Conservation (phyloP, 2,888 invertebrate species). For the Apamea monoglypha region DNA sequence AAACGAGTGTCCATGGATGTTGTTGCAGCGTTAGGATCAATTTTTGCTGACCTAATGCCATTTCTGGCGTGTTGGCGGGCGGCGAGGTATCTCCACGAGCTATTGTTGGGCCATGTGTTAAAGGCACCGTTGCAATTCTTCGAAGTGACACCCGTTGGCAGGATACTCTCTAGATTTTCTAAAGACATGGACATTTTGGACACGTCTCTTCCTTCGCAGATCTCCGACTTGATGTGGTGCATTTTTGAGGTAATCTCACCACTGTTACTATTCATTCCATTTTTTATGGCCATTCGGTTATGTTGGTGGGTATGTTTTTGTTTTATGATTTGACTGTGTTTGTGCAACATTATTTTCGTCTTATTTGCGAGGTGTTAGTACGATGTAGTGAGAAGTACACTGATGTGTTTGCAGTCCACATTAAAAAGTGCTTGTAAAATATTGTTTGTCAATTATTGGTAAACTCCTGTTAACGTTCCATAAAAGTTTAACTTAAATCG, state of each 20-base stretch:
- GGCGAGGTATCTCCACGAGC: conserved; percentile 91
- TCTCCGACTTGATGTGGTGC: conserved; percentile 93
- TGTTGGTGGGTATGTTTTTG: conserved; percentile 52
- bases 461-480: background rate
- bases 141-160: conserved; percentile 94
- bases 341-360: conserved; percentile 43
- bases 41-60: conserved; percentile 92
- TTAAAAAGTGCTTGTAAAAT: background rate
- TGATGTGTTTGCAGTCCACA: background rate
- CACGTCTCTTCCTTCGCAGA: conserved; percentile 92
- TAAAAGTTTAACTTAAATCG: background rate
- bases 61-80: conserved; percentile 93
- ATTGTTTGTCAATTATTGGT: background rate
- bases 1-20: conserved; percentile 75
- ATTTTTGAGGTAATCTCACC: conserved; percentile 92
- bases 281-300: conserved; percentile 51
- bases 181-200: conserved; percentile 94
- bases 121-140: conserved; percentile 94
- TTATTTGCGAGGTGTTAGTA: conserved; percentile 32
- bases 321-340: conserved; percentile 48
- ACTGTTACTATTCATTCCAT: conserved; percentile 57
- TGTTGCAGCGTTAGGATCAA: conserved; percentile 93
- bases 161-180: conserved; percentile 93
- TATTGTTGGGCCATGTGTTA: conserved; percentile 91
- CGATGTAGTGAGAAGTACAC: conserved; percentile 6